Conservation (phyloP, 1,140 invertebrate genomes). For the Nasonia longicornis region DNA sequence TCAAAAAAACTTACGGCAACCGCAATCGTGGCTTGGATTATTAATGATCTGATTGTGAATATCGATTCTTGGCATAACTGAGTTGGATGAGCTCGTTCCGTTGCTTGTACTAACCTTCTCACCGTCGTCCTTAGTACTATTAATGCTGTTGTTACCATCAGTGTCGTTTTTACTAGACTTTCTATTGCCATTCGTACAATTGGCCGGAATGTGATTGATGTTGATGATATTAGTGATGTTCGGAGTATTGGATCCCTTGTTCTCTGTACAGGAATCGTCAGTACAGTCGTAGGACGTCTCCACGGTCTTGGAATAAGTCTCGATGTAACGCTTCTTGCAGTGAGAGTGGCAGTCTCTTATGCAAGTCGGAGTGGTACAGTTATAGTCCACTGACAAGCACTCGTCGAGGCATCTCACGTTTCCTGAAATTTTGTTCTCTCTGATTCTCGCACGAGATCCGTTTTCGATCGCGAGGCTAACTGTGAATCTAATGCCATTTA, state of each 20-base stretch:
- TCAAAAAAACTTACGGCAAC: slow-evolving; percentile 34
- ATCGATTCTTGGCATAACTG: slow-evolving; percentile 22
- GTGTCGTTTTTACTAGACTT: background rate
- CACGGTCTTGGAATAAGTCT: slow-evolving; percentile 46
- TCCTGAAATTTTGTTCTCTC: background rate
- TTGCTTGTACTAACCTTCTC: no score
- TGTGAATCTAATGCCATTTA: slow-evolving; percentile 8
- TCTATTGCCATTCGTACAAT: background rate
- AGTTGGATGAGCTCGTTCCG: no score
- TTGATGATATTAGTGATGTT: slow-evolving; percentile 61
- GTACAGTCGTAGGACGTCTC: slow-evolving; percentile 45
- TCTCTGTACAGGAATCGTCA: slow-evolving; percentile 46
- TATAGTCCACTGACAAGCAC: slow-evolving; percentile 47
- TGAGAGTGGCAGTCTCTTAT: slow-evolving; percentile 52
- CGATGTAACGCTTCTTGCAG: slow-evolving; percentile 51
- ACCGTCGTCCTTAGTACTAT: background rate
- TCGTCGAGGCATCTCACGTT: slow-evolving; percentile 53
- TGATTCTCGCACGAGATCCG: slow-evolving; percentile 28
- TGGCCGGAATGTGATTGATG: slow-evolving; percentile 50
- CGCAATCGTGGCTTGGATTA: slow-evolving; percentile 28
- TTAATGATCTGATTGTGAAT: slow-evolving; percentile 53
- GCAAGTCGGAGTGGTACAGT: slow-evolving; percentile 53
- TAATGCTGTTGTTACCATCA: background rate
- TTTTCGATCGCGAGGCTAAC: background rate
- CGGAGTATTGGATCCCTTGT: background rate